A percentile compares a stretch with the other conserved stretches of the same genome.
These are phyloP conservation scores for Incurvaria masculella DNA, from an alignment of 2,888 invertebrate genomes.

Conservation along the genomic window DNA sequence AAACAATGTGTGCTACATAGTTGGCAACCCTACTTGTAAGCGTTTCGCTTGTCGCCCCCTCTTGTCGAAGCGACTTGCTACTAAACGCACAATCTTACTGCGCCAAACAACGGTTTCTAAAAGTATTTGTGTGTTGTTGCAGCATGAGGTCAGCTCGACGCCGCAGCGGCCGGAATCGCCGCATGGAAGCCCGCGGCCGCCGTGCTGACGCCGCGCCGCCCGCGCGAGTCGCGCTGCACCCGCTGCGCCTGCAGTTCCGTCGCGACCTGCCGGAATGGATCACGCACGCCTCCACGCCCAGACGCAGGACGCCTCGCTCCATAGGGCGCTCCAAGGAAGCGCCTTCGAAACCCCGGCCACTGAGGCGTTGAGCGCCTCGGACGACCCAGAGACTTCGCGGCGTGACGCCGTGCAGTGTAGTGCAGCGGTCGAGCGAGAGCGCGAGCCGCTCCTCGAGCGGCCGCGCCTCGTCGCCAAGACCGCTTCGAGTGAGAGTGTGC, in stretches of 20 bases:
- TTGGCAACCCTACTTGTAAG: too few relatives aligned
- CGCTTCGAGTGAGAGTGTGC: slow-evolving; percentile 19
- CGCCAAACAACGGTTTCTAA: too few relatives aligned
- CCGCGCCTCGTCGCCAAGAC: slow-evolving; percentile 10
- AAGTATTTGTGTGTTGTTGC: slow-evolving; percentile 26
- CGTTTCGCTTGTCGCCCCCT: too few relatives aligned
- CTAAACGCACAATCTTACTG: too few relatives aligned
- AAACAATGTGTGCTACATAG: too few relatives aligned
- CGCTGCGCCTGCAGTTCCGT: slow-evolving; percentile 39
- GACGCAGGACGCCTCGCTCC: slow-evolving; percentile 37
- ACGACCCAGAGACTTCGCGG: slow-evolving; percentile 34
- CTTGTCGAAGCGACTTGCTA: too few relatives aligned
- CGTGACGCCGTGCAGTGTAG: slow-evolving; percentile 35
- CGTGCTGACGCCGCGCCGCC: slow-evolving; percentile 26
- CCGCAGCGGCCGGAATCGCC: slow-evolving; percentile 41
- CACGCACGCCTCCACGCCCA: slow-evolving; percentile 42
- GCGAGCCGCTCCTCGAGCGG: slow-evolving; percentile 36
- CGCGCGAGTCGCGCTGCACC: slow-evolving; percentile 31
- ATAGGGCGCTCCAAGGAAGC: slow-evolving; percentile 48
- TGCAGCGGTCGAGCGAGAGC: slow-evolving; percentile 45
- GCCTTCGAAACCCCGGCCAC: slow-evolving; percentile 37
- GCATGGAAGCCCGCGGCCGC: slow-evolving; percentile 46
- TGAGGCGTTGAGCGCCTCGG: slow-evolving; percentile 29
- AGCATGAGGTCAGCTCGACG: slow-evolving; percentile 46
- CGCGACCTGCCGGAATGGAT: slow-evolving; percentile 45